Evolutionary conservation across 2,113 vertebrate species (phyloP).

Genomic region (Indri indri): DNA sequence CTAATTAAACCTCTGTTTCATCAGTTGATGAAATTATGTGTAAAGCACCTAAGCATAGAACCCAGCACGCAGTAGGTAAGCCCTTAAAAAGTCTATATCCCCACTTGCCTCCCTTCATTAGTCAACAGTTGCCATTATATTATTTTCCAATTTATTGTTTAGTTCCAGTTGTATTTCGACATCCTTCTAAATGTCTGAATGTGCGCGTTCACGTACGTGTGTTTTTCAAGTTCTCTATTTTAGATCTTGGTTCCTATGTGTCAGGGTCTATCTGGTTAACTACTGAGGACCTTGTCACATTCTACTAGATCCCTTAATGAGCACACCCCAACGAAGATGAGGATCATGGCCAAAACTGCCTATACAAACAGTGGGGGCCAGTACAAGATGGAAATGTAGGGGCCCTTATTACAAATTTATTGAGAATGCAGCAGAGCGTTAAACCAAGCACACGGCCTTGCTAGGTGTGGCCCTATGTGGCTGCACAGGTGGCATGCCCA

Average conservation of each 20-base stretch:
- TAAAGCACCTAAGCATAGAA: neutral
- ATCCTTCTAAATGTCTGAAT: neutral
- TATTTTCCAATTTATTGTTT: neutral
- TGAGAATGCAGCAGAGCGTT: neutral
- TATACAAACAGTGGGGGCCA: too few relatives aligned
- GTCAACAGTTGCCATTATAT: neutral
- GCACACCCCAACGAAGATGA: neutral
- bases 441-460: neutral
- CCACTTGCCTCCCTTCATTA: neutral
- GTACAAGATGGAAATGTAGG: neutral
- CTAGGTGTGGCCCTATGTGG: neutral
- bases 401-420: neutral
- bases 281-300: neutral
- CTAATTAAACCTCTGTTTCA: slow-evolving; percentile 43
- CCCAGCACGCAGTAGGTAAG: neutral
- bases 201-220: neutral
- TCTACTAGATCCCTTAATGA: neutral
- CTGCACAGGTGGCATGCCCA: too few relatives aligned
- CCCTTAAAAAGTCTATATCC: neutral
- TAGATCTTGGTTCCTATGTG: neutral
- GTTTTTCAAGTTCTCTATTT: neutral
- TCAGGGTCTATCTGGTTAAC: neutral
- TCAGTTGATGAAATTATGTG: neutral
- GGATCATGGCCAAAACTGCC: neutral
- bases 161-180: neutral